These are phyloP conservation scores for Chrysaora quinquecirrha DNA, from an alignment of 30 jellyfish, hydroid and myxozoan species.

Conservation along the genomic window DNA sequence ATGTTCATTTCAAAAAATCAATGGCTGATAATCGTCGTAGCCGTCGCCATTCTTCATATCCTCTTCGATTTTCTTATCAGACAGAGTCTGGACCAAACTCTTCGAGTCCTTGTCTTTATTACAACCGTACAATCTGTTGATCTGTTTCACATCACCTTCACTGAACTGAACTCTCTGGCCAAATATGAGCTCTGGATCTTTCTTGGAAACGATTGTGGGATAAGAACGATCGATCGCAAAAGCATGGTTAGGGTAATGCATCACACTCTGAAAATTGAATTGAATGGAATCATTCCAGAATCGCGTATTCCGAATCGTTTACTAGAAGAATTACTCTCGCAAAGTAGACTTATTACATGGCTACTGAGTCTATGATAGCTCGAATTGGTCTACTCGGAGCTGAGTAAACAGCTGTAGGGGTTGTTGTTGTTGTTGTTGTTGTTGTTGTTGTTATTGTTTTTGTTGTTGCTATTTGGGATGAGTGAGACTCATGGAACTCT, in stretches of 20 bases:
- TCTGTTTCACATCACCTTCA: slow-evolving; percentile 67
- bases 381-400: not conserved
- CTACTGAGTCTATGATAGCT: not conserved
- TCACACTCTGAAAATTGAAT: slow-evolving; percentile 79
- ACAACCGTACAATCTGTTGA: slow-evolving; percentile 78
- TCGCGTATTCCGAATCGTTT: too few species aligned
- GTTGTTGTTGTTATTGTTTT: too few species aligned
- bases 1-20: not conserved
- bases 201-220: slow-evolving; percentile 80
- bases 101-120: slow-evolving; percentile 9
- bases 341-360: not conserved
- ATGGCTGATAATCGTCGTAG: not conserved
- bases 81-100: slow-evolving; percentile 21
- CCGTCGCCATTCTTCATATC: slow-evolving; percentile 9
- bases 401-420: not conserved
- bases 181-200: slow-evolving; percentile 65
- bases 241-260: slow-evolving; percentile 93
- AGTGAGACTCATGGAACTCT: too few species aligned
- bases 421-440: not conserved
- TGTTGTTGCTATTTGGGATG: too few species aligned
- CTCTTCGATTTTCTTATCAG: slow-evolving; percentile 53
- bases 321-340: too few species aligned
- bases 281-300: too few species aligned
- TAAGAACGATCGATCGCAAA: slow-evolving; percentile 76
- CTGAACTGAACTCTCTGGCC: slow-evolving; percentile 87